Percentiles rank a stretch among this genome's conserved stretches.
phyloP scores from a whole-genome alignment of 2,113 vertebrate genomes.

The Ciconia boyciana region DNA sequence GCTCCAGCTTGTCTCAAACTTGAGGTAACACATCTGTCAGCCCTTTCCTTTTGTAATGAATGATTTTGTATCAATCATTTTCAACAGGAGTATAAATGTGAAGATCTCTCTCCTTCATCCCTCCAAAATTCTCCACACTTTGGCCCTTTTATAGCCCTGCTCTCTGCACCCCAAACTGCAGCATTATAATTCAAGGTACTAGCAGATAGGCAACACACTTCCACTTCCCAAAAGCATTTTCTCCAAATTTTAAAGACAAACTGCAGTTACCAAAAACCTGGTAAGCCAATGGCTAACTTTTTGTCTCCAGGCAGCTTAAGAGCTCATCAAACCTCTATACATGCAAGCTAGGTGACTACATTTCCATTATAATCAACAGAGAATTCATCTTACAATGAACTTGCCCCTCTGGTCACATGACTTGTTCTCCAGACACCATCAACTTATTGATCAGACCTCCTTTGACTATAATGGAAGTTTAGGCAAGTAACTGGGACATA shows the following conservation, averaged over 20 bases:
- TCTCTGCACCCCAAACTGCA: neutral
- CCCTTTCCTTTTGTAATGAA: neutral
- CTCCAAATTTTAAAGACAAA: neutral
- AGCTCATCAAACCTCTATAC: neutral
- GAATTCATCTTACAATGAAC: neutral
- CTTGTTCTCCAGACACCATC: neutral
- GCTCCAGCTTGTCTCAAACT: neutral
- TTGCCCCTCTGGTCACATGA: neutral
- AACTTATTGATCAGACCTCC: neutral
- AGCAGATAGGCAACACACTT: neutral
- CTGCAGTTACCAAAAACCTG: neutral
- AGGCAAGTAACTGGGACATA: neutral
- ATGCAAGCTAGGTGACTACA: neutral
- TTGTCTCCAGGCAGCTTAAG: neutral
- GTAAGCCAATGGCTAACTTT: neutral
- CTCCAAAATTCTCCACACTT: neutral
- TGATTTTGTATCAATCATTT: neutral
- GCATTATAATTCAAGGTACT: neutral
- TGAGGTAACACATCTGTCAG: neutral
- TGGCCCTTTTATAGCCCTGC: neutral
- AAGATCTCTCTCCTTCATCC: neutral
- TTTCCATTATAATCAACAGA: neutral
- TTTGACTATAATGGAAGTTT: neutral
- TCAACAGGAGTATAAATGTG: neutral
- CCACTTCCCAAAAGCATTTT: neutral